Evolutionary conservation across 2,888 invertebrate genomes (phyloP).

Genomic region (Apocheima hispidaria): DNA sequence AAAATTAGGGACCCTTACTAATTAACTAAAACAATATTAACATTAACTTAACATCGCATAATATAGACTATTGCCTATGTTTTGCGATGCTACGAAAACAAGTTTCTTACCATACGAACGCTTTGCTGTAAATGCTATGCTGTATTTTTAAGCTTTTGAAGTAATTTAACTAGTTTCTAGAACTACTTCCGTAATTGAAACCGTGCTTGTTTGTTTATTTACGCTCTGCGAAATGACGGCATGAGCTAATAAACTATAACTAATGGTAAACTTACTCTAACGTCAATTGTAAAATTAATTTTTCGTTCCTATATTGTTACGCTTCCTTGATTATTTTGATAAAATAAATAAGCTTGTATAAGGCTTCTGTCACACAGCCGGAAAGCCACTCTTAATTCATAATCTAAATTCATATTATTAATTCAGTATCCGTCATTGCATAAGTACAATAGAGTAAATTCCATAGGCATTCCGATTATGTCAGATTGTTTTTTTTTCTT

Average conservation of each 20-base stretch:
- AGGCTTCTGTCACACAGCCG: too few relatives aligned
- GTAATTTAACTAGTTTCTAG: constrained; percentile 17
- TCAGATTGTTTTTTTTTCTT: too few relatives aligned
- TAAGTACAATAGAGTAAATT: too few relatives aligned
- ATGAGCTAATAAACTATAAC: constrained; percentile 1
- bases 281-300: background rate
- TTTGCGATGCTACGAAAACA: background rate
- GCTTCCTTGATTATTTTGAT: background rate
- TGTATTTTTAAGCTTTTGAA: constrained; percentile 16
- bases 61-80: background rate
- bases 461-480: too few relatives aligned
- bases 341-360: background rate
- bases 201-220: constrained; percentile 15
- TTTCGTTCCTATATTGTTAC: background rate
- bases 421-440: too few relatives aligned
- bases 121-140: background rate
- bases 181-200: constrained; percentile 20
- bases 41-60: background rate
- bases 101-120: background rate
- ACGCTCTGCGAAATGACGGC: background rate
- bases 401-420: too few relatives aligned
- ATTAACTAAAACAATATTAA: too few relatives aligned
- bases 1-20: too few relatives aligned
- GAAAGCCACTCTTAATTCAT: too few relatives aligned
- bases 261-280: background rate